Conservation (phyloP, 2,888 invertebrate species). For the Deroplatys truncata region DNA sequence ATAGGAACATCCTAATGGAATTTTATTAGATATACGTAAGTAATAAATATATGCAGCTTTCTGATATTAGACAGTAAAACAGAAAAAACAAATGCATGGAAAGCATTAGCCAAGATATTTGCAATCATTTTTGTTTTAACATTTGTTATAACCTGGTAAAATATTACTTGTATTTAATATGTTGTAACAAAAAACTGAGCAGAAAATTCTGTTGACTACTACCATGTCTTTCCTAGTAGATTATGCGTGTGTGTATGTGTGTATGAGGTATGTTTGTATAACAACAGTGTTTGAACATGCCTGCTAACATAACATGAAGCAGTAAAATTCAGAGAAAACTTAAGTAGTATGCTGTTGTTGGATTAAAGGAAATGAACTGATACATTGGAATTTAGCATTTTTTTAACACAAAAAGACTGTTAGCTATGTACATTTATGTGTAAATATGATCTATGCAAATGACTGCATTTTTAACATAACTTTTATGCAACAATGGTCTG, state of each 20-base stretch:
- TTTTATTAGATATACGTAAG: background rate
- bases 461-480: background rate
- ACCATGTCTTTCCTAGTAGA: conserved; percentile 25
- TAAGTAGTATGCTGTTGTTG: background rate
- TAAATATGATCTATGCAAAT: background rate
- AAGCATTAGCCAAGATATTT: background rate
- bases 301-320: background rate
- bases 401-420: background rate
- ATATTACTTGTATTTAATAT: background rate
- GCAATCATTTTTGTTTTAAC: background rate
- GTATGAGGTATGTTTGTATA: background rate
- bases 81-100: background rate
- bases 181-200: background rate
- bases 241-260: background rate
- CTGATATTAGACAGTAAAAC: background rate
- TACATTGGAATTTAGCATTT: background rate
- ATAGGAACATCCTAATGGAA: background rate
- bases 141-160: background rate
- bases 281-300: background rate
- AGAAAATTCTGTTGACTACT: conserved; percentile 7
- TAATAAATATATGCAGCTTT: background rate
- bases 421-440: background rate
- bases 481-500: background rate
- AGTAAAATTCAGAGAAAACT: background rate
- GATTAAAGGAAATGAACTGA: background rate